Conservation (phyloP, 2,888 invertebrate genomes). For the Drosophila limbata region DNA sequence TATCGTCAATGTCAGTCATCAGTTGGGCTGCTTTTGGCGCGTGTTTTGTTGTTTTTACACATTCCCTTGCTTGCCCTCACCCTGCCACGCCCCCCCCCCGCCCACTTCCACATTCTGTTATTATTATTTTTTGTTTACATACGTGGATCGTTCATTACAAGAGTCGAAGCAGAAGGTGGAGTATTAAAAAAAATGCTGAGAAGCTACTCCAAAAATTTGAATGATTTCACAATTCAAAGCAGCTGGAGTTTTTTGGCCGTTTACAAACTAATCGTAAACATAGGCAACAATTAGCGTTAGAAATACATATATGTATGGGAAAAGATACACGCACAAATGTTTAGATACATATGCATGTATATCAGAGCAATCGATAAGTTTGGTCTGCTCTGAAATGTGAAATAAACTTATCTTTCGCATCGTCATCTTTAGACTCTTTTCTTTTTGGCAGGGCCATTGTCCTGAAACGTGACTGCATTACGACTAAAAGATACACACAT, state of each 20-base stretch:
- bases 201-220: conserved; percentile 26
- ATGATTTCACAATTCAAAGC: conserved; percentile 44
- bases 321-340: neutral
- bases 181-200: conserved; percentile 17
- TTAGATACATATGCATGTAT: neutral
- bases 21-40: conserved; percentile 57
- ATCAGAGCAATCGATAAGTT: conserved; percentile 31
- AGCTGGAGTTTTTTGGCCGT: conserved; percentile 45
- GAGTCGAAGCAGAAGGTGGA: conserved; percentile 15
- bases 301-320: conserved; percentile 28
- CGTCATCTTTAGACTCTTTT: conserved; percentile 6
- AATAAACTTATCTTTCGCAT: conserved; percentile 13
- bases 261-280: conserved; percentile 35
- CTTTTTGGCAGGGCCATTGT: conserved; percentile 9
- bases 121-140: conserved; percentile 55
- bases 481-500: conserved; percentile 13
- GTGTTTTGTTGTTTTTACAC: conserved; percentile 73
- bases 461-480: conserved; percentile 25
- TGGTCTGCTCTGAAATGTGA: conserved; percentile 19
- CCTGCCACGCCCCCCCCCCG: neutral
- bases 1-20: conserved; percentile 77
- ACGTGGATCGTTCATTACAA: conserved; percentile 34
- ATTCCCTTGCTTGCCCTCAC: conserved; percentile 50
- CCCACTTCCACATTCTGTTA: neutral
- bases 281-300: conserved; percentile 40